phyloP scores from a whole-genome alignment of 1,140 invertebrate species.

The Daktulosphaira vitifoliae region DNA sequence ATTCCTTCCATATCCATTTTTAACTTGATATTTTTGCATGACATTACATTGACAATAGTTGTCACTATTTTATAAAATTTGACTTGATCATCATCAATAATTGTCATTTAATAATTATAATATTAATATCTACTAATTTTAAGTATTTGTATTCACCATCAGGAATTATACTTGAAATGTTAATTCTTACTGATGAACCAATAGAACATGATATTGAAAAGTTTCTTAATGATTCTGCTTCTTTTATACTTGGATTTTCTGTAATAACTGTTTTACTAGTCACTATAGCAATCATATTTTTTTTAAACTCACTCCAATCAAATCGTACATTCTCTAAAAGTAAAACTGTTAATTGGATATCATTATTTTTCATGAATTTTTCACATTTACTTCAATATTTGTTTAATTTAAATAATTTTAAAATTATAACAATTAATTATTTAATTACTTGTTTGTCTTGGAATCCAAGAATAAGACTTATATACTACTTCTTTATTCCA shows the following conservation, averaged over 20 bases:
- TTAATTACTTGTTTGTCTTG: constrained; percentile 42
- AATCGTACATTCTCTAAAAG: constrained; percentile 45
- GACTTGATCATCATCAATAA: no score
- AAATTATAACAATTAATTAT: no score
- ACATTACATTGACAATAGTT: constrained; percentile 45
- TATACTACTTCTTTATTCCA: constrained; percentile 41
- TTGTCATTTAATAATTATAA: no score
- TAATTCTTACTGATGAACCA: background rate
- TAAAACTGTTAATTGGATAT: constrained; percentile 44
- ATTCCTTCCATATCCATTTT: constrained; percentile 38
- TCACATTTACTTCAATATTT: no score
- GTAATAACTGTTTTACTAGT: constrained; percentile 43
- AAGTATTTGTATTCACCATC: no score
- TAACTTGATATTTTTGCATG: constrained; percentile 44
- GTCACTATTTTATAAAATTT: constrained; percentile 41
- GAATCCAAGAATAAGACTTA: constrained; percentile 42
- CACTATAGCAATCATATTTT: constrained; percentile 41
- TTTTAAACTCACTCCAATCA: constrained; percentile 43
- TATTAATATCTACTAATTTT: no score
- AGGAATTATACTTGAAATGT: no score
- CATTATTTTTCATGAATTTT: no score
- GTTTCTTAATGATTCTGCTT: constrained; percentile 40
- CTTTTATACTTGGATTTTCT: constrained; percentile 44
- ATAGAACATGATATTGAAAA: background rate
- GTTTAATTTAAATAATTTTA: no score